A percentile compares a stretch with the other conserved stretches of the same genome.
Conservation (phyloP, 1,140 invertebrate genomes). For the Tachypleus tridentatus region DNA sequence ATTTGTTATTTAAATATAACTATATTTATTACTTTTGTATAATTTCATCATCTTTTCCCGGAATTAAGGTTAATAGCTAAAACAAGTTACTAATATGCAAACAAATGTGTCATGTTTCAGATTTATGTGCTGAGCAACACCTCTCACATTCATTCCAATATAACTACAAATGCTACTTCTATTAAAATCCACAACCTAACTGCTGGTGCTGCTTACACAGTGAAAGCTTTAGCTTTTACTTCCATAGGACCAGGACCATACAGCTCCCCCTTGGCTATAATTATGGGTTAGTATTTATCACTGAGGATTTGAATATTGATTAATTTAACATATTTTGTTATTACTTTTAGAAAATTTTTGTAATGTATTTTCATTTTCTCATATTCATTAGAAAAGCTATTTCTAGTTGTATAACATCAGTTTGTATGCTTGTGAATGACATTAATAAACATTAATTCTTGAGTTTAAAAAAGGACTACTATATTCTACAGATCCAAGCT, state of each 20-base stretch:
- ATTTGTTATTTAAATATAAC: no score
- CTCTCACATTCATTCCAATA: conserved; percentile 50
- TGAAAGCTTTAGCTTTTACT: conserved; percentile 57
- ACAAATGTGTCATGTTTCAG: conserved; percentile 32
- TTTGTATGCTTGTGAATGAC: background rate
- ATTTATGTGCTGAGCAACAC: conserved; percentile 50
- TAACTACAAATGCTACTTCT: conserved; percentile 55
- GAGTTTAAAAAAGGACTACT: no score
- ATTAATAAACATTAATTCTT: background rate
- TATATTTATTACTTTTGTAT: background rate
- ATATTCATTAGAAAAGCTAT: no score
- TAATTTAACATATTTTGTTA: background rate
- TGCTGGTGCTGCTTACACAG: conserved; percentile 51
- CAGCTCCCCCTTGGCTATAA: conserved; percentile 33
- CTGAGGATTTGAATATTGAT: background rate
- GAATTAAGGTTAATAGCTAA: no score
- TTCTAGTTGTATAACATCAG: background rate
- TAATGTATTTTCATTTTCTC: background rate
- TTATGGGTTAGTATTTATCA: background rate
- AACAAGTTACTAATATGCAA: no score
- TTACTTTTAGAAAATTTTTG: background rate
- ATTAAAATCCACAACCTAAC: conserved; percentile 57
- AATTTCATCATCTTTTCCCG: background rate
- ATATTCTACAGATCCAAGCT: background rate
- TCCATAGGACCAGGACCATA: conserved; percentile 52